Evolutionary conservation across 1,140 invertebrate genomes (phyloP).

Genomic region (Oryctes rhinoceros): DNA sequence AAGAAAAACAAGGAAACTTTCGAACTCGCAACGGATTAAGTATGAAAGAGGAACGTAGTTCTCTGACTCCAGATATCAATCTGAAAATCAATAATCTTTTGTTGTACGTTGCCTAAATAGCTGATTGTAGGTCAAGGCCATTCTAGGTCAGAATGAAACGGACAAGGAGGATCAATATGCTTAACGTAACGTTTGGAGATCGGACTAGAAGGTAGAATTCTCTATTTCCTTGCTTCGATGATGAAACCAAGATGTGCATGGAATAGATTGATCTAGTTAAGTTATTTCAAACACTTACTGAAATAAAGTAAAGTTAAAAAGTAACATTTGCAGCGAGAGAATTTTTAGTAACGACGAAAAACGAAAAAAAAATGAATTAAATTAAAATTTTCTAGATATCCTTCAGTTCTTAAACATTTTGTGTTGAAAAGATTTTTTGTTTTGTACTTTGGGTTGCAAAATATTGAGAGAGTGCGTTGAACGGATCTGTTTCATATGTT

Average conservation of each 20-base stretch:
- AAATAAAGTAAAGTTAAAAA: not conserved
- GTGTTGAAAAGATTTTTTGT: too few species aligned
- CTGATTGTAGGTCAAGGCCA: not conserved
- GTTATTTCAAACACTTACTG: not conserved
- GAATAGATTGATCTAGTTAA: not conserved
- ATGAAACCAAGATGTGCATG: not conserved
- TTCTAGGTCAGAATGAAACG: conserved; percentile 8
- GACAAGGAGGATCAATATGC: not conserved
- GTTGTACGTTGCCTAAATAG: not conserved
- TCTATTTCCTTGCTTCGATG: not conserved
- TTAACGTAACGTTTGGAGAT: not conserved
- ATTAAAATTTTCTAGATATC: too few species aligned
- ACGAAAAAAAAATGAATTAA: too few species aligned
- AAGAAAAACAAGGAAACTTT: not conserved
- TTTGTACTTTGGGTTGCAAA: too few species aligned
- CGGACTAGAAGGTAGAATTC: not conserved
- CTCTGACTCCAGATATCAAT: not conserved
- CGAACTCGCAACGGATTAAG: not conserved
- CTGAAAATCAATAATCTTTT: not conserved
- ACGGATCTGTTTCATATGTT: too few species aligned
- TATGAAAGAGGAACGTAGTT: not conserved
- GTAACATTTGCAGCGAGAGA: too few species aligned
- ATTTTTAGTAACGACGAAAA: too few species aligned
- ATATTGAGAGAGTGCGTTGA: too few species aligned
- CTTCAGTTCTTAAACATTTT: too few species aligned